Evolutionary conservation across 2,113 vertebrate genomes (phyloP), one percentile per base, ranked within the genome.

Genomic region (Pagrus major): DNA sequence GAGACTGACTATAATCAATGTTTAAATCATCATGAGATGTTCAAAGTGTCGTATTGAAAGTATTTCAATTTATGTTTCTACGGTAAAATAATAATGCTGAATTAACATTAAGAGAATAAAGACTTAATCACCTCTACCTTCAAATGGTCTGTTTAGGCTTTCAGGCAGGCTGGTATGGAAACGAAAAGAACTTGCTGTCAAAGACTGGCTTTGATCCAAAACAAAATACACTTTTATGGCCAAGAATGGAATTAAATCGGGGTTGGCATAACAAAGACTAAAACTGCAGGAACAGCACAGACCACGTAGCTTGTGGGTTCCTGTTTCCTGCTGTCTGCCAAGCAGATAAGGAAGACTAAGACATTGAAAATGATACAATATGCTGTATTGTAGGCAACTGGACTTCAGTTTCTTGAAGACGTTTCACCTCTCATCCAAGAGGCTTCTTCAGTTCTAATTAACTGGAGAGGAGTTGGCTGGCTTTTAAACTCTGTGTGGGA

Each of bases 281-380:
- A 49, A 58, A 41, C 3, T 70, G 58, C 81, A 64, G 35, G 31
- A 33, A 56, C 51, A 56, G 71, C 37, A 35, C 56, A 54, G 42
- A 56, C 9, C 29, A 14, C 74, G 41, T 5, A 52, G 73, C 37
- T 74, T 29, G 61, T 27, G 6, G 15, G 20, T 66, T 29, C 21
- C 80, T 39, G 61, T 58, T 47, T 35, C 23, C 63, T 65, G 39
- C 21, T 29, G 16, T n/a, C 15, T 54, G 29, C 7, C 31, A 77
- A 35, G 18, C 33, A 10, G 61, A n/a, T 42, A 37, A 52, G 25
- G 29, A 37, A 46, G 31, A 27, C 60, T 21, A 9, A 59, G 37
- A 25, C 6, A 65, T 59, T 11, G 7, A 1, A 41, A 41, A 58
- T 49, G 0, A 49, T 6, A 46, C 25, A 44, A 20, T 35, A 52